These are phyloP conservation scores for Homarus americanus DNA, from an alignment of 1,140 invertebrate genomes.

Conservation along the genomic window DNA sequence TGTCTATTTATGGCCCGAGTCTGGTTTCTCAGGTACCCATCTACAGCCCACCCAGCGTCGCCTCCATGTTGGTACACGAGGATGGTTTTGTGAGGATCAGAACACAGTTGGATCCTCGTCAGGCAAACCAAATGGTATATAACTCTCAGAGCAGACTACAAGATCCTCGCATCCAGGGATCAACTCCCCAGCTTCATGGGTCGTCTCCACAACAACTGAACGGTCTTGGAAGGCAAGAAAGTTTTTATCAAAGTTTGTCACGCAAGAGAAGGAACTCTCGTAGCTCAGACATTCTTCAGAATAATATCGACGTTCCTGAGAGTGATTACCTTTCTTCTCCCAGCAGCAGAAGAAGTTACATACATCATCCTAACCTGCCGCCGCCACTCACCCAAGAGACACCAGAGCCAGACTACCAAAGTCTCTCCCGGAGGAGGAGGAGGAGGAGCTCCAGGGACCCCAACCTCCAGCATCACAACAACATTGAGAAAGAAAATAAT, in stretches of 20 bases:
- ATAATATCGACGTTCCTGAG: conserved; percentile 39
- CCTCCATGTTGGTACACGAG: conserved; percentile 55
- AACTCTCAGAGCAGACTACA: conserved; percentile 15
- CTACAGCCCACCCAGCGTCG: conserved; percentile 16
- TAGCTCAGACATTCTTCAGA: conserved; percentile 27
- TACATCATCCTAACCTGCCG: conserved; percentile 7
- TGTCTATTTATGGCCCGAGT: conserved; percentile 35
- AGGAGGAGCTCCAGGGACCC: conserved; percentile 18
- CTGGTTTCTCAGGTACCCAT: conserved; percentile 16
- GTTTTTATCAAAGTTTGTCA: conserved; percentile 43
- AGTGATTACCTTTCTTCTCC: conserved; percentile 31
- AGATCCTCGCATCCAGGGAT: conserved; percentile 15
- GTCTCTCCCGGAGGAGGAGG: conserved; percentile 32
- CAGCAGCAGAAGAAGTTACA: background rate
- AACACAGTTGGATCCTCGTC: conserved; percentile 30
- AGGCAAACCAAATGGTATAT: background rate
- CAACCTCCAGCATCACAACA: conserved; percentile 26
- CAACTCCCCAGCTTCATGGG: conserved; percentile 28
- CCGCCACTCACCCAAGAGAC: background rate
- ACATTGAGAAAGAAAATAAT: conserved; percentile 17
- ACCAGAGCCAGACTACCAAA: conserved; percentile 33
- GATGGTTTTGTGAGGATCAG: conserved; percentile 61
- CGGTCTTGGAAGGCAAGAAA: conserved; percentile 39
- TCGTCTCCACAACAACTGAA: background rate
- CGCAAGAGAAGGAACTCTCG: conserved; percentile 32